Percentiles rank a stretch among this genome's conserved stretches.
phyloP scores from a whole-genome alignment of 2,797 vertebrate genomes.

The Corythornis leucogaster region DNA sequence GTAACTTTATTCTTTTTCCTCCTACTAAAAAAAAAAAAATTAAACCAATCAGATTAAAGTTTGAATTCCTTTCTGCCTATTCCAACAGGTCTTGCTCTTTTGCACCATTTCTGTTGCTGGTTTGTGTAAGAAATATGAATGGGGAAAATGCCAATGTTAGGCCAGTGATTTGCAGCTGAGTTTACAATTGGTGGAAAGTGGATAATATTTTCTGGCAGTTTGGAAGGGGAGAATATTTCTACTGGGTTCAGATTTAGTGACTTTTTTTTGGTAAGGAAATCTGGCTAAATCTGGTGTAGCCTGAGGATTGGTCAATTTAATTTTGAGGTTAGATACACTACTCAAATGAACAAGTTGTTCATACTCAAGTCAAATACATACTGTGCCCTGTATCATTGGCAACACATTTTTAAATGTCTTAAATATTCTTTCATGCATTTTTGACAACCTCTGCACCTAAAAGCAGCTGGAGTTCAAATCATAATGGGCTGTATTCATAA shows the following conservation, averaged over 20 bases:
- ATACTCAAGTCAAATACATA: not conserved
- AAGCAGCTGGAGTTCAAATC: not conserved
- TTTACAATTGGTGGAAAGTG: not conserved
- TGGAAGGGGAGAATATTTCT: not conserved
- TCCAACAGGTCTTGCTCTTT: constrained; percentile 58
- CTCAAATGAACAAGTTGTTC: not conserved
- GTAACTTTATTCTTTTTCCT: constrained; percentile 87
- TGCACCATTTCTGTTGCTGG: constrained; percentile 38
- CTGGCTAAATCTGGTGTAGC: not conserved
- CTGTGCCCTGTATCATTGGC: not conserved
- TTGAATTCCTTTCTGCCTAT: constrained; percentile 76
- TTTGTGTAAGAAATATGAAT: not conserved
- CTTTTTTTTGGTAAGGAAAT: not conserved
- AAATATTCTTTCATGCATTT: constrained; percentile 8
- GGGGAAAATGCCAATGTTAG: not conserved
- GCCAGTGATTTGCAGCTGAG: not conserved
- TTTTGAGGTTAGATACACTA: not conserved
- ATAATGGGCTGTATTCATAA: not conserved
- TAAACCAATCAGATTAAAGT: constrained; percentile 82
- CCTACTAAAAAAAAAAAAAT: constrained; percentile 84
- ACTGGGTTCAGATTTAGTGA: not conserved
- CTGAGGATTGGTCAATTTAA: not conserved
- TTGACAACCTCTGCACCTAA: not conserved
- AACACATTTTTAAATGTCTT: not conserved
- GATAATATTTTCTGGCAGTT: not conserved